Conservation (phyloP, 2,797 vertebrate species). For the Helarctos malayanus region DNA sequence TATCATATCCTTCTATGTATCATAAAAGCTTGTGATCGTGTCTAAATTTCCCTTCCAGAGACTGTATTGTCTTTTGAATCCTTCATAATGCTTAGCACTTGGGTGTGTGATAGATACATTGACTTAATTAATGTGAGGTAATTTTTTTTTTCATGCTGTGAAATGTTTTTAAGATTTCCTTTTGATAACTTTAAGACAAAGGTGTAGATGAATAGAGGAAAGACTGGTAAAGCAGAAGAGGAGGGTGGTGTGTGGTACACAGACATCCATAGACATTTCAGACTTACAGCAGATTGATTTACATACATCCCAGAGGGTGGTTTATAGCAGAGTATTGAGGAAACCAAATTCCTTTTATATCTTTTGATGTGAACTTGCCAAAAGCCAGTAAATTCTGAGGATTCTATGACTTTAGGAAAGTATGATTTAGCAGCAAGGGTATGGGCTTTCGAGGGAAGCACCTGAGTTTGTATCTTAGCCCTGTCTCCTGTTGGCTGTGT, state of each 20-base stretch:
- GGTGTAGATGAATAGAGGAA: not conserved
- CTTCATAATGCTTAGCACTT: not conserved
- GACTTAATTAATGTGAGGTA: constrained; percentile 35
- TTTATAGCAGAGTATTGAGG: not conserved
- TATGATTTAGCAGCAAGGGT: not conserved
- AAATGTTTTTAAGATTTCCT: constrained; percentile 50
- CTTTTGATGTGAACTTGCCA: not conserved
- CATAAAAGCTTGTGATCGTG: not conserved
- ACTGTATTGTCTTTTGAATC: not conserved
- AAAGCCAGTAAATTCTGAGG: not conserved
- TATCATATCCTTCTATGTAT: not conserved
- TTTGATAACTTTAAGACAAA: constrained; percentile 14
- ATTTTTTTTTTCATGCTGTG: not conserved
- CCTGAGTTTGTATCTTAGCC: not conserved
- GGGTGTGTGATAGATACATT: not conserved
- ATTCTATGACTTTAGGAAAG: not conserved
- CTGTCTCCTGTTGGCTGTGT: not conserved
- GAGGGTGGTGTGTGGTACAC: not conserved
- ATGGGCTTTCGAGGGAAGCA: not conserved
- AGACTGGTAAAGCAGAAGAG: not conserved
- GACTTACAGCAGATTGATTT: not conserved
- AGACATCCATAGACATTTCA: not conserved
- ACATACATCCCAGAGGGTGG: not conserved
- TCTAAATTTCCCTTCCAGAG: not conserved
- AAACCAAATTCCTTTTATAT: constrained; percentile 25